phyloP scores from a whole-genome alignment of 2,113 vertebrate species.

The Willisornis vidua region DNA sequence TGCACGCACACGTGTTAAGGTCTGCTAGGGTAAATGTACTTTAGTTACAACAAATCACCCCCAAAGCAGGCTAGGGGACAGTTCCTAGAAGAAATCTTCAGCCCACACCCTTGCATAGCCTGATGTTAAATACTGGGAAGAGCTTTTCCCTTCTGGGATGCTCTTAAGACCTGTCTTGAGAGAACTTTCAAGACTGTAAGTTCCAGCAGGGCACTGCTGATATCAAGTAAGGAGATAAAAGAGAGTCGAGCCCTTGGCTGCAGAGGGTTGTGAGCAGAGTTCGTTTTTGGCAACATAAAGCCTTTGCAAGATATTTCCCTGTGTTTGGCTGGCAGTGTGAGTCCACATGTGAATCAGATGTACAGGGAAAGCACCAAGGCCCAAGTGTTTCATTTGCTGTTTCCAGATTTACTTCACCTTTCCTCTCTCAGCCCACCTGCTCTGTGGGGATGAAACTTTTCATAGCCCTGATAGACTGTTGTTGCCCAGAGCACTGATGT shows the following conservation, averaged over 20 bases:
- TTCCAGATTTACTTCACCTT: not conserved
- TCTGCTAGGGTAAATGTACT: not conserved
- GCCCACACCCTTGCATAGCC: not conserved
- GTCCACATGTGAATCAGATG: not conserved
- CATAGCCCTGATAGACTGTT: not conserved
- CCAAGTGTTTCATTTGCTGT: not conserved
- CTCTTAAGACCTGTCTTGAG: not conserved
- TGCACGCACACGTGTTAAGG: not conserved
- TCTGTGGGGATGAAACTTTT: not conserved
- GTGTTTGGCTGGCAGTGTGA: not conserved
- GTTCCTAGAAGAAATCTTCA: not conserved
- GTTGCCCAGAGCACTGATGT: not conserved
- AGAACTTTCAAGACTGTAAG: not conserved
- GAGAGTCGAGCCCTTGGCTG: not conserved
- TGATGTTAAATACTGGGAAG: not conserved
- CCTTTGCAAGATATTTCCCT: not conserved
- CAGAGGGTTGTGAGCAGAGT: not conserved
- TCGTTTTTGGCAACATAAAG: not conserved
- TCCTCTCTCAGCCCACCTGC: not conserved
- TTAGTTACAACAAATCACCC: not conserved
- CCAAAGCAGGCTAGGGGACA: not conserved
- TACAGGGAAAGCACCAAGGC: not conserved
- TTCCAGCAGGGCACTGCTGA: not conserved
- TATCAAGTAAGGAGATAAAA: not conserved
- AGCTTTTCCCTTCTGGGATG: not conserved